These are phyloP conservation scores for Macrosiphum euphorbiae DNA, from an alignment of 2,888 invertebrate genomes.

Conservation along the genomic window DNA sequence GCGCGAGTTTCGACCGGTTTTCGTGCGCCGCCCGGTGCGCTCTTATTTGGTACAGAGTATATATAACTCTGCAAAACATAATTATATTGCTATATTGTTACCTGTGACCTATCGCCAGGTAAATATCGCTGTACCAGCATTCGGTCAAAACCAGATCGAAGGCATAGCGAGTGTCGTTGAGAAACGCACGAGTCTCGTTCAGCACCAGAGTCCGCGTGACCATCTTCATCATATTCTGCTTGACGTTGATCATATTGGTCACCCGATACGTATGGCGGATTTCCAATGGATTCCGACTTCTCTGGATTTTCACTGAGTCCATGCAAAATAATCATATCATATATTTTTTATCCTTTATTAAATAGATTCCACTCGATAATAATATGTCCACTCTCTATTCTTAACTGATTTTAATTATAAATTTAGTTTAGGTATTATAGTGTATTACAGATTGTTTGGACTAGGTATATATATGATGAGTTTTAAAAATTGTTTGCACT, in stretches of 20 bases:
- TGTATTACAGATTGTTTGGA: no score
- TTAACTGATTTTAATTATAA: no score
- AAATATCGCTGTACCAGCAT: constrained; percentile 50
- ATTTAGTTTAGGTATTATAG: no score
- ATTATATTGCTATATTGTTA: no score
- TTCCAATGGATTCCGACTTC: background rate
- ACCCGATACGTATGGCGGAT: constrained; percentile 13
- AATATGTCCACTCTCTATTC: background rate
- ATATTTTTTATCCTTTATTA: background rate
- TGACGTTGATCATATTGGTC: constrained; percentile 35
- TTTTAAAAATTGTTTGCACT: no score
- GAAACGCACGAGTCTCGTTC: constrained; percentile 29
- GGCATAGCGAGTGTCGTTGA: background rate
- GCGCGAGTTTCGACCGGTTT: no score
- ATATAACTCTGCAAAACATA: background rate
- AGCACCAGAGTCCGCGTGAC: constrained; percentile 15
- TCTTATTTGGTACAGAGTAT: no score
- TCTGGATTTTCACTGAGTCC: background rate
- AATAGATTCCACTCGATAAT: background rate
- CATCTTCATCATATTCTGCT: background rate
- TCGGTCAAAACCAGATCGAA: constrained; percentile 37
- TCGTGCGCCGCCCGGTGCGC: no score
- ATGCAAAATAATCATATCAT: background rate
- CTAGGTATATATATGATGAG: no score
- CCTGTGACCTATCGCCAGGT: constrained; percentile 40